A percentile compares a stretch with the other conserved stretches of the same genome.
These are phyloP conservation scores for Pao palembangensis DNA, from an alignment of 2,113 vertebrate genomes.

Conservation along the genomic window DNA sequence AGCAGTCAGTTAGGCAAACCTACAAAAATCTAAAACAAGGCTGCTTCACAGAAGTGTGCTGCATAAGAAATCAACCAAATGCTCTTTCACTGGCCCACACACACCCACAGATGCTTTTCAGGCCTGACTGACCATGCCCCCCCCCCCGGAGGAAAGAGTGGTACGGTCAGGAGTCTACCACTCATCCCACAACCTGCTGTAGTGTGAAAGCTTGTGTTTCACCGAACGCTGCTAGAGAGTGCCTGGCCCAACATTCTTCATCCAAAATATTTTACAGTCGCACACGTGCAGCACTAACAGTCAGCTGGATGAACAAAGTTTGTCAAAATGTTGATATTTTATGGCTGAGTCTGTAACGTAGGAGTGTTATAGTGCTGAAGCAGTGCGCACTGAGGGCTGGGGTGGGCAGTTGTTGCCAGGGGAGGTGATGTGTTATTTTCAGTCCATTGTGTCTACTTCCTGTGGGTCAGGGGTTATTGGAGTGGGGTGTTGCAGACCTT, in stretches of 20 bases:
- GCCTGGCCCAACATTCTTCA: no score
- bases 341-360: constrained; percentile 1
- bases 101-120: constrained; percentile 34
- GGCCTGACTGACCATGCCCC: constrained; percentile 16
- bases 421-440: constrained; percentile 86
- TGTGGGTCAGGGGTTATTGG: constrained; percentile 90
- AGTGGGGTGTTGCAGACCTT: constrained; percentile 83
- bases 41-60: background rate
- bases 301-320: constrained; percentile 9
- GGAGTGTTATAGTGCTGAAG: constrained; percentile 38
- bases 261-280: background rate
- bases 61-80: background rate
- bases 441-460: constrained; percentile 94
- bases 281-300: constrained; percentile 5
- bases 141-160: constrained; percentile 35
- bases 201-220: constrained; percentile 36
- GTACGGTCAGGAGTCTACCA: constrained; percentile 33
- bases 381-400: constrained; percentile 42
- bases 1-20: background rate
- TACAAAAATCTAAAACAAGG: no score
- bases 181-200: constrained; percentile 51
- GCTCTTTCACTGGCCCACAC: background rate
- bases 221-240: background rate
- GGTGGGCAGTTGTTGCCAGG: constrained; percentile 67
- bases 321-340: background rate